Conservation (phyloP, 2,797 vertebrate genomes). For the Enteromius argenteus region DNA sequence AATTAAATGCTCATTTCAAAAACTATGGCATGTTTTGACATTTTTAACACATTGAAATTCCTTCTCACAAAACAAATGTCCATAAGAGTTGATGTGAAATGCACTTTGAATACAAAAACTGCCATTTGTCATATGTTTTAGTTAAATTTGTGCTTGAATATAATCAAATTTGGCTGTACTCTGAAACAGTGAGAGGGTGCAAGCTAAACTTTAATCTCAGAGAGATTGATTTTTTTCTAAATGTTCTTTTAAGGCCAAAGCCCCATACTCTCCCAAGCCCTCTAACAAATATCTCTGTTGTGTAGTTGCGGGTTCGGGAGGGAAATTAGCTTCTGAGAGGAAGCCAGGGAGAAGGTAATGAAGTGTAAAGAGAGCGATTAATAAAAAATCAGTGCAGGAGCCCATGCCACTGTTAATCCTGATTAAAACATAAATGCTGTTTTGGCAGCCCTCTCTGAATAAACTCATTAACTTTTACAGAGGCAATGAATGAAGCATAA, state of each 20-base stretch:
- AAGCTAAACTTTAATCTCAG: slow-evolving; percentile 10
- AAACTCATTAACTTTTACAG: slow-evolving; percentile 91
- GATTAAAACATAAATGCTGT: slow-evolving; percentile 81
- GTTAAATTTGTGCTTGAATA: not conserved
- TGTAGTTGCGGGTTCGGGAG: slow-evolving; percentile 30
- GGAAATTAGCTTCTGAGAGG: slow-evolving; percentile 37
- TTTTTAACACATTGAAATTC: not conserved
- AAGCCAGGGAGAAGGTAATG: slow-evolving; percentile 55
- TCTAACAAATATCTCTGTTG: slow-evolving; percentile 49
- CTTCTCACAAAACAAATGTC: not conserved
- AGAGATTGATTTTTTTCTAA: slow-evolving; percentile 29
- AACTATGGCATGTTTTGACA: not conserved
- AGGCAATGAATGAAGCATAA: slow-evolving; percentile 85
- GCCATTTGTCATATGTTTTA: not conserved
- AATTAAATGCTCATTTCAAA: not conserved
- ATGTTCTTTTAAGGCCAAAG: slow-evolving; percentile 55
- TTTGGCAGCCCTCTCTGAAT: slow-evolving; percentile 78
- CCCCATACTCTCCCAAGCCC: slow-evolving; percentile 40
- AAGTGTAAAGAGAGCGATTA: slow-evolving; percentile 69
- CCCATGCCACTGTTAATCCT: slow-evolving; percentile 75
- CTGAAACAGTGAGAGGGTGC: slow-evolving; percentile 6
- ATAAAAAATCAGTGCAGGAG: slow-evolving; percentile 70
- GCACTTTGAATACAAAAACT: not conserved
- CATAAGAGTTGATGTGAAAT: not conserved
- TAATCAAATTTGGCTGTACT: not conserved